Evolutionary conservation across 2,113 vertebrate species (phyloP).

Genomic region (Alouatta palliata): DNA sequence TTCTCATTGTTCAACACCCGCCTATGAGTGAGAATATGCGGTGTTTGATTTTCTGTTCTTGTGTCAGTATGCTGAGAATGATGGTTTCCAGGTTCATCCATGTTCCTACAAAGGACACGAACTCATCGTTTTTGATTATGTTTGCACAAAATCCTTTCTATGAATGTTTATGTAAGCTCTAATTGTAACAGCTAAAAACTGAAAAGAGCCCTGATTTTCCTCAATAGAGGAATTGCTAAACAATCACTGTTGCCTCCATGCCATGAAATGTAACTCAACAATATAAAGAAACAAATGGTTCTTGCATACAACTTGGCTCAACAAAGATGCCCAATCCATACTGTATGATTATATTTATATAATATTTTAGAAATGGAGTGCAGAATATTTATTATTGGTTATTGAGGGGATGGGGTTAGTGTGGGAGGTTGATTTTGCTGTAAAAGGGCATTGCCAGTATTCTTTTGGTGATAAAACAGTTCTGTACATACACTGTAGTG

Average conservation of each 20-base stretch:
- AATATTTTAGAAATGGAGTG: not conserved
- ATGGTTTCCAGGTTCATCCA: too few relatives aligned
- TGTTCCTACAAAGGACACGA: too few relatives aligned
- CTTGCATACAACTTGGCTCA: not conserved
- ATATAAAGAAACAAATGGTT: not conserved
- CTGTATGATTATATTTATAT: not conserved
- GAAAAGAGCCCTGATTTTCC: not conserved
- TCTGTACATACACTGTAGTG: rapidly evolving
- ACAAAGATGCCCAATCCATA: not conserved
- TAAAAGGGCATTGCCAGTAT: not conserved
- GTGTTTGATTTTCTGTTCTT: too few relatives aligned
- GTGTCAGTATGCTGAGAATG: too few relatives aligned
- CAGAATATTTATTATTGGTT: not conserved
- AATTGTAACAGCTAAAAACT: not conserved
- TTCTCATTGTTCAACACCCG: too few relatives aligned
- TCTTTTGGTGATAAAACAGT: not conserved
- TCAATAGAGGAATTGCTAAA: not conserved
- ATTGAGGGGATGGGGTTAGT: not conserved
- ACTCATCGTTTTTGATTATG: not conserved
- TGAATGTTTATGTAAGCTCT: not conserved
- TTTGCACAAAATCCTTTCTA: not conserved
- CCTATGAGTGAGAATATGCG: too few relatives aligned
- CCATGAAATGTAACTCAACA: not conserved
- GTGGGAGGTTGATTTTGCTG: rapidly evolving
- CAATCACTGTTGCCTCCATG: too few relatives aligned